phyloP scores from a whole-genome alignment of 2,113 vertebrate genomes.

The Onychostruthus taczanowskii region DNA sequence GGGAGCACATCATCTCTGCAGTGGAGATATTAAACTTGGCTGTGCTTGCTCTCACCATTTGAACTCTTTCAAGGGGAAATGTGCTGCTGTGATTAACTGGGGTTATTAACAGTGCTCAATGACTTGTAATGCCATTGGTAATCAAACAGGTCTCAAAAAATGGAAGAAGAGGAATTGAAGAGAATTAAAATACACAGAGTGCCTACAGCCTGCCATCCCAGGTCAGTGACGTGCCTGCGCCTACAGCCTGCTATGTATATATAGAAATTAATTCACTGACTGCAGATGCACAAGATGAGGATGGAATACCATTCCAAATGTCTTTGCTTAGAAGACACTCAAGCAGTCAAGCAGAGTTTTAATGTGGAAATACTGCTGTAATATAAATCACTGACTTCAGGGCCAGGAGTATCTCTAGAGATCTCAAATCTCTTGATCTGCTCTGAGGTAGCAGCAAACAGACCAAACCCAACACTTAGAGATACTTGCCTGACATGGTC shows the following conservation, averaged over 20 bases:
- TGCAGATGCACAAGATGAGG: conserved; percentile 35
- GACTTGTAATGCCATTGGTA: conserved; percentile 9
- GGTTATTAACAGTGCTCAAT: conserved; percentile 28
- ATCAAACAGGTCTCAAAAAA: conserved; percentile 35
- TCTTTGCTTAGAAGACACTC: conserved; percentile 10
- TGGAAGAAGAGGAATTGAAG: background rate
- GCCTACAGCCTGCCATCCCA: background rate
- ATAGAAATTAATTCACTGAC: conserved; percentile 17
- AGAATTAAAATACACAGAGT: background rate
- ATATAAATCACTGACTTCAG: background rate
- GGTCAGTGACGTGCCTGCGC: background rate
- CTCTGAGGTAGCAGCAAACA: background rate
- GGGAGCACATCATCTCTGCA: background rate
- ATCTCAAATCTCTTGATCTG: background rate
- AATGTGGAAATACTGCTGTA: background rate
- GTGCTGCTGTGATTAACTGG: conserved; percentile 21
- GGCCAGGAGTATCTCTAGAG: background rate
- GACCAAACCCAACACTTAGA: background rate
- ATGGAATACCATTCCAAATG: background rate
- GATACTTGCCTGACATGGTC: background rate
- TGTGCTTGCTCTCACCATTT: background rate
- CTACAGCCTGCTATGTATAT: background rate
- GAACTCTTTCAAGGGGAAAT: conserved; percentile 41
- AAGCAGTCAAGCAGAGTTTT: background rate
- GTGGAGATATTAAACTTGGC: background rate